phyloP scores from a whole-genome alignment of 2,888 invertebrate species.

The Campopleginae sp. region DNA sequence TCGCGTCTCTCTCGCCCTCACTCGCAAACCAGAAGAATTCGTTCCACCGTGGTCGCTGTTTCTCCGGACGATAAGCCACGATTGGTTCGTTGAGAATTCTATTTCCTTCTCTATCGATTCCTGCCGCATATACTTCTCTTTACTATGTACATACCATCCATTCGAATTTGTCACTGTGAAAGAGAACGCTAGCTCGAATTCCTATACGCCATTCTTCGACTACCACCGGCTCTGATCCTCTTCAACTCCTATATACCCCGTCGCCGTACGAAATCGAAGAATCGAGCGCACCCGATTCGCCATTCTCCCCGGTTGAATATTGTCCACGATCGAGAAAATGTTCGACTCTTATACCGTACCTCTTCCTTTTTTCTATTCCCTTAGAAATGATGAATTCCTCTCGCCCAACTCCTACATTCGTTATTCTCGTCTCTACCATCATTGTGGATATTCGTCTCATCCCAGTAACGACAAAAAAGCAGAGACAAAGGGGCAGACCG shows the following conservation, averaged over 20 bases:
- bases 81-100: slow-evolving; percentile 69
- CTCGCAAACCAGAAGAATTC: slow-evolving; percentile 66
- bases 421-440: slow-evolving; percentile 36
- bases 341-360: slow-evolving; percentile 28
- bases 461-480: background rate
- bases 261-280: slow-evolving; percentile 51
- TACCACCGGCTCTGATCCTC: slow-evolving; percentile 12
- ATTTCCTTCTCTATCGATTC: slow-evolving; percentile 67
- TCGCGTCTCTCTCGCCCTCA: slow-evolving; percentile 62
- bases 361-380: slow-evolving; percentile 19
- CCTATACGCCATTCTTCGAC: slow-evolving; percentile 53
- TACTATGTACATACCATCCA: slow-evolving; percentile 52
- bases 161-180: slow-evolving; percentile 68
- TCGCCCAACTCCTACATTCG: slow-evolving; percentile 9
- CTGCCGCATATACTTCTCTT: slow-evolving; percentile 20
- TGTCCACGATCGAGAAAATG: slow-evolving; percentile 56
- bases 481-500: slow-evolving; percentile 8
- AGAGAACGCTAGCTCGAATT: slow-evolving; percentile 63
- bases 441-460: slow-evolving; percentile 47
- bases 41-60: slow-evolving; percentile 67
- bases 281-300: slow-evolving; percentile 52
- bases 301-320: slow-evolving; percentile 57
- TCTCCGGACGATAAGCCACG: slow-evolving; percentile 69
- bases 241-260: slow-evolving; percentile 52
- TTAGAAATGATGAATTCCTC: slow-evolving; percentile 41